Base-by-base conservation (phyloP, 2,888 invertebrate species). In the Pogonocherus hispidulus region DNA sequence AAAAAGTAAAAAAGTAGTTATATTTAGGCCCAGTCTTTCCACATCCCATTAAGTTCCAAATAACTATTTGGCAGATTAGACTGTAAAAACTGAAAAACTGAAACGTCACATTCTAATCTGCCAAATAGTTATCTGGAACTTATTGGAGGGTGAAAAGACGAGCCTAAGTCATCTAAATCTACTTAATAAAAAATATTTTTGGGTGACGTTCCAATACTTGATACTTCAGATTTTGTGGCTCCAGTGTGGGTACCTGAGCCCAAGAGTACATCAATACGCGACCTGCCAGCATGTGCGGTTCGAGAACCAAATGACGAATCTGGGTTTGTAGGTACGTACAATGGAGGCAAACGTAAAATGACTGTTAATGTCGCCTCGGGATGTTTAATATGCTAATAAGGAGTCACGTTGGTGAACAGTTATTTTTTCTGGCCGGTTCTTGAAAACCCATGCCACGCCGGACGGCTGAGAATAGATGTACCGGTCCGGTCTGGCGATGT, bases 341-440 rank as follows among this genome's bases (percentile, higher is more conserved):
- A 47, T 47, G 63, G 51, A 62, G 62, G 66, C 69, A 69, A 63
- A 74, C 72, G 69, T 69, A 67, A 71, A 70, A 70, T 69, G 74
- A 73, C 74, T 75, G 70, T 69, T 70, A 75, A 75, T 72, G 71
- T 32, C 20, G 72, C 75, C 69, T 32, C 55, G 23, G 69, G 75
- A 60, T 69, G 67, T 74, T 65, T 69, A 62, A 69, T 69, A 74
- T 74, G 74, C 65, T 69, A 70, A 72, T 74, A 63, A 52, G 70
- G 70, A 68, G 63, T 66, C 66, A 66, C 66, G 67, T 49, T 52
- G 56, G 63, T 66, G 47, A 56, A 63, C 62, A 51, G 62, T 62
- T 62, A 62, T 51, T 62, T 62, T 62, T 62, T 51, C 60, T 62
- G 62, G 62, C 23, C 51, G 51, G 59, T 37, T 62, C 62, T 62